Conservation (phyloP, 2,797 vertebrate species). For the Peromyscus attwateri region DNA sequence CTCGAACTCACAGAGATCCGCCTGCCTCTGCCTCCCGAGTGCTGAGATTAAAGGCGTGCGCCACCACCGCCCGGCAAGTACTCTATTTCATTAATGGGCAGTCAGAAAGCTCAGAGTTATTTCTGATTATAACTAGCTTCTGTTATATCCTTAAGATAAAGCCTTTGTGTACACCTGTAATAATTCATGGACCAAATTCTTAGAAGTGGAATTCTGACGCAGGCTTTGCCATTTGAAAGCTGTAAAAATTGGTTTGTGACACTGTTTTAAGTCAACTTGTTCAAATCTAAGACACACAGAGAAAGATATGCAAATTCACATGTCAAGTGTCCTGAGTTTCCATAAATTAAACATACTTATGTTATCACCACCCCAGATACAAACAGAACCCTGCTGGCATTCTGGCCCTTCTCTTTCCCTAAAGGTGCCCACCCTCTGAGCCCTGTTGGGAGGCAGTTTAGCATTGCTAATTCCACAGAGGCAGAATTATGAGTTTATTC, state of each 20-base stretch:
- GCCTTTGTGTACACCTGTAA: background rate
- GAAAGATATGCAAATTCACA: background rate
- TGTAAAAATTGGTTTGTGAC: background rate
- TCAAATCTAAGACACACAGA: background rate
- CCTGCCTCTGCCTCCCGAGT: no score
- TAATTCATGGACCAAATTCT: background rate
- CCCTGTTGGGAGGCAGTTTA: background rate
- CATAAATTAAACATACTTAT: background rate
- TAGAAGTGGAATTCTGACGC: background rate
- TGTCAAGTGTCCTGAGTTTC: background rate
- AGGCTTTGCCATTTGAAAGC: background rate
- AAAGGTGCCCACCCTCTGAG: background rate
- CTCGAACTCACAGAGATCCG: no score
- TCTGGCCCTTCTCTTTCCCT: background rate
- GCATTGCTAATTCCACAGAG: background rate
- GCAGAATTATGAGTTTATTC: background rate
- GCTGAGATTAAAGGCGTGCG: no score
- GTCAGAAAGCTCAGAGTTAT: background rate
- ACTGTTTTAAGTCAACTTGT: background rate
- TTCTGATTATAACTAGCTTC: background rate
- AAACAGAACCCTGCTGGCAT: background rate
- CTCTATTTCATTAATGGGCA: background rate
- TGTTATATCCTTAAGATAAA: background rate
- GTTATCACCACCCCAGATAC: background rate
- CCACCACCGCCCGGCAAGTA: no score